Base-by-base conservation (phyloP, 2,888 invertebrate genomes). In the Busseola fusca region DNA sequence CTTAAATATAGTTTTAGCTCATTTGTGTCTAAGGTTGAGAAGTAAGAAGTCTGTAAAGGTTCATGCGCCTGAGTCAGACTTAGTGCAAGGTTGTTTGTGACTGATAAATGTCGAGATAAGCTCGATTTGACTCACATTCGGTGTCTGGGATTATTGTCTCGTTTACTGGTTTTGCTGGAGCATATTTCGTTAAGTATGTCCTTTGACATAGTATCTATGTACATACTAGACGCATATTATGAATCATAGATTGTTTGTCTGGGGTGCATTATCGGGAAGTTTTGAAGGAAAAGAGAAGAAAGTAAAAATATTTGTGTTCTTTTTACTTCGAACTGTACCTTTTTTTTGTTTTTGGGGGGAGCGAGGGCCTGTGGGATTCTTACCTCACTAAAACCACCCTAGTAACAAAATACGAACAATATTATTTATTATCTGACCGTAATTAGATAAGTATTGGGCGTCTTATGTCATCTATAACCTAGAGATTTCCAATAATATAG, bases 41-140 rank as follows among this genome's bases (percentile, higher is more conserved):
- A 48, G 59, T 72, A 81, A 78, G 82, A 81, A 79, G 82, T 73
- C 21, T 21, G 12, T 30, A 52, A 66, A 81, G 69, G 78, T 79
- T 77, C 64, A 59, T 58, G 59, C 21, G 56, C 21, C 42, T 78
- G 73, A 81, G 65, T 79, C 82, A 78, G 57, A 57, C 54, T 77
- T 64, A 34, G 21, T 64, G 59, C 79, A 77, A 81, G 82, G 78
- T 50, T 81, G 60, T 64, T 50, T 79, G 60, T 64, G 73, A 67
- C 82, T 64, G 79, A 79, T 79, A 67, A 58, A 67, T 69, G 40
- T 21, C 5, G 18, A 57, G 79, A 79, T 79, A 81, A 72, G 54
- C 48, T 10, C 16, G 57, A 62, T 78, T 81, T 63, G 72, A 66
- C 50, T 63, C 56, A 60, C 21, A 50, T 77, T 48, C 9, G 2